These are phyloP conservation scores for Hippocampus abdominalis DNA, from an alignment of 2,113 vertebrate genomes.

Conservation along the genomic window DNA sequence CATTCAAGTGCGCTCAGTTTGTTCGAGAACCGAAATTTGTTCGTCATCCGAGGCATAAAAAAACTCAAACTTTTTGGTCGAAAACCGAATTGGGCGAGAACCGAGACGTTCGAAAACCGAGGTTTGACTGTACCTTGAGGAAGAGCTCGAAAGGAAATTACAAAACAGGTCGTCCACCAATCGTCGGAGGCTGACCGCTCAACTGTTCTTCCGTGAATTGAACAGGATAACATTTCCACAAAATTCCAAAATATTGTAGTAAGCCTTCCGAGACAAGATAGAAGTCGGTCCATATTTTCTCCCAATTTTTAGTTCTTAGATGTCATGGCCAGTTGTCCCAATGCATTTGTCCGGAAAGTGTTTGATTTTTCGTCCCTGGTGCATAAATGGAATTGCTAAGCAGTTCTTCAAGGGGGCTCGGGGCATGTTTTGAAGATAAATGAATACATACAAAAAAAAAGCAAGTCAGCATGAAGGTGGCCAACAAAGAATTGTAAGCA, in stretches of 20 bases:
- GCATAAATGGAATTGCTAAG: slow-evolving; percentile 8
- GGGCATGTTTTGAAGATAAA: slow-evolving; percentile 7
- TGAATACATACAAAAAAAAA: neutral
- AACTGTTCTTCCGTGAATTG: neutral
- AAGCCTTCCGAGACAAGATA: neutral
- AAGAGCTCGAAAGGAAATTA: no score
- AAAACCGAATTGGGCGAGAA: no score
- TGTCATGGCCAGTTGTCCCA: neutral
- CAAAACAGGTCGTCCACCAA: no score
- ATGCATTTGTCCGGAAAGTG: neutral
- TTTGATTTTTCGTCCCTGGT: slow-evolving; percentile 30
- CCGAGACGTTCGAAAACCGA: no score
- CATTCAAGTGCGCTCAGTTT: no score
- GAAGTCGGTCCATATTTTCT: neutral
- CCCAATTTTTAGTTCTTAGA: neutral
- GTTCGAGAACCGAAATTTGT: no score
- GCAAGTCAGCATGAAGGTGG: slow-evolving; percentile 22
- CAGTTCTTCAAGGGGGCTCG: slow-evolving; percentile 10
- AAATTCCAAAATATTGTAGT: neutral
- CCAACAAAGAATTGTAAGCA: slow-evolving; percentile 14
- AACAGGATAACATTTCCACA: neutral
- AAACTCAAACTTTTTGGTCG: no score
- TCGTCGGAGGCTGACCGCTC: no score
- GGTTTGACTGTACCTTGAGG: no score
- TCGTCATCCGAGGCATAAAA: no score